Conservation (phyloP, 1,140 invertebrate species). For the Tyrophagus putrescentiae region DNA sequence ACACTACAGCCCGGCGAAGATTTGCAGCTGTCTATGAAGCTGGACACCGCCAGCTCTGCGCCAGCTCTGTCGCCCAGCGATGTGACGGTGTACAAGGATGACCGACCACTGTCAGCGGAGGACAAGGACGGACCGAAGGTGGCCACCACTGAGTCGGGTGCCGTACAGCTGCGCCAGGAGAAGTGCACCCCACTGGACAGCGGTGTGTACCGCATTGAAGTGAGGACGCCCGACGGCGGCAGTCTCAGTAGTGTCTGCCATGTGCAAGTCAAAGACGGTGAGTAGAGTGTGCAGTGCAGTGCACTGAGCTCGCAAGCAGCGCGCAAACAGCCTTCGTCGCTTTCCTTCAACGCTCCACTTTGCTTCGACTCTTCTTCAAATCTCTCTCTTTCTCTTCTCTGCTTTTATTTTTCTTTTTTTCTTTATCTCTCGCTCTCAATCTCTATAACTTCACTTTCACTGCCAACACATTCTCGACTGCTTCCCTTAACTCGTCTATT, state of each 20-base stretch:
- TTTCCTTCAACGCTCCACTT: not conserved
- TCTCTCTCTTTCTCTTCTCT: not conserved
- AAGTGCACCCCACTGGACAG: not conserved
- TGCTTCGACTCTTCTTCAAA: not conserved
- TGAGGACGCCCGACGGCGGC: not conserved
- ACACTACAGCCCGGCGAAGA: not conserved
- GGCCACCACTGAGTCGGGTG: not conserved
- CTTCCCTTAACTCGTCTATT: not conserved
- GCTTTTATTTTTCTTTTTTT: not conserved
- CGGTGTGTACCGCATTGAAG: constrained; percentile 10
- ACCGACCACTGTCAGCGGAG: not conserved
- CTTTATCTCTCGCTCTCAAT: not conserved
- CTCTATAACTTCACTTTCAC: too few relatives aligned
- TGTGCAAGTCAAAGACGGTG: not conserved
- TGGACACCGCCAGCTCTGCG: not conserved
- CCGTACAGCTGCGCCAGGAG: not conserved
- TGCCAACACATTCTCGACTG: not conserved
- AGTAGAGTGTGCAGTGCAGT: not conserved
- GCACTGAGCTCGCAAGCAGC: too few relatives aligned
- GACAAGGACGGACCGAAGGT: not conserved
- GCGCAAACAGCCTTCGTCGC: too few relatives aligned
- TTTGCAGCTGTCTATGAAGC: not conserved
- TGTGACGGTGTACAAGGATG: constrained; percentile 7
- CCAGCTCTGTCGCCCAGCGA: not conserved
- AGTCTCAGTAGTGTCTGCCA: not conserved